Percentiles rank a stretch among this genome's conserved stretches.
These are phyloP conservation scores for Parapsyche elsis DNA, from an alignment of 1,140 invertebrate genomes.

Conservation along the genomic window DNA sequence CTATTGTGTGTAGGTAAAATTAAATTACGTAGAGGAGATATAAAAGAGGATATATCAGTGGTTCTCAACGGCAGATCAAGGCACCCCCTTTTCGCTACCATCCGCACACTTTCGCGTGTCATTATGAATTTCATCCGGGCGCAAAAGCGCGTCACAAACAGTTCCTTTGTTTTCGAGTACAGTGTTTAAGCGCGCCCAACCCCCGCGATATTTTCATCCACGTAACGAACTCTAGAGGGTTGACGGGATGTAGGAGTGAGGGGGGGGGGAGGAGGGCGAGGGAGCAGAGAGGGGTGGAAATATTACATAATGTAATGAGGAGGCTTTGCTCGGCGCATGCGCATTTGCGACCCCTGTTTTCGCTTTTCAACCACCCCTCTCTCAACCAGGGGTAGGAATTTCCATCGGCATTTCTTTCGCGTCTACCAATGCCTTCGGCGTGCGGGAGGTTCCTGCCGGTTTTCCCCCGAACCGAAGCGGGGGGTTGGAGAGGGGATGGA, in stretches of 20 bases:
- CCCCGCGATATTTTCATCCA: constrained; percentile 45
- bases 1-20: too few species aligned
- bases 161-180: constrained; percentile 41
- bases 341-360: constrained; percentile 22
- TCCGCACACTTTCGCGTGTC: constrained; percentile 22
- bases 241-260: neutral
- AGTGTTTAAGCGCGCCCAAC: neutral
- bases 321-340: constrained; percentile 40
- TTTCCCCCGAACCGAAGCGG: neutral
- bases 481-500: neutral
- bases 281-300: constrained; percentile 30
- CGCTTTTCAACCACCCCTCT: neutral
- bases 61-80: neutral
- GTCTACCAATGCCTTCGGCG: constrained; percentile 40
- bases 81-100: neutral
- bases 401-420: constrained; percentile 48
- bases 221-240: constrained; percentile 42
- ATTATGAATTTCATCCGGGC: constrained; percentile 41
- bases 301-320: constrained; percentile 51
- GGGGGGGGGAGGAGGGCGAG: neutral
- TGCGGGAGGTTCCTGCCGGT: constrained; percentile 13
- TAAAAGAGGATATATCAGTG: neutral
- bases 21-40: too few species aligned
- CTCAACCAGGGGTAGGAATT: constrained; percentile 23
- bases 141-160: constrained; percentile 41